These are phyloP conservation scores for Aphis craccivora DNA, from an alignment of 1,140 invertebrate species.

Conservation along the genomic window DNA sequence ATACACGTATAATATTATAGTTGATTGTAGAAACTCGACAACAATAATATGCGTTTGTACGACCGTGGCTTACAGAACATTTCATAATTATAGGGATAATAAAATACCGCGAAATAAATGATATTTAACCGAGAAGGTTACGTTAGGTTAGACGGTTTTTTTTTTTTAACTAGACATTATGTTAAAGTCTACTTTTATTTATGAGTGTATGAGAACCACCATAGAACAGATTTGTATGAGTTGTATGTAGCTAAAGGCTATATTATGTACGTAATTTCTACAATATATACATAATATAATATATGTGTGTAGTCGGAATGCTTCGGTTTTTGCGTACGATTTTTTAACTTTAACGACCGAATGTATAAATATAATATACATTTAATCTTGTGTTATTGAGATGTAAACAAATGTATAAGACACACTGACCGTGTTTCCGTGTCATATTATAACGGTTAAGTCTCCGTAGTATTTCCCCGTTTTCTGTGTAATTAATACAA, in stretches of 20 bases:
- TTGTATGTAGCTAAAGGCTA: neutral
- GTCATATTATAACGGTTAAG: no score
- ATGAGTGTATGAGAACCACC: neutral
- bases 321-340: neutral
- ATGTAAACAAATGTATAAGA: neutral
- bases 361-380: neutral
- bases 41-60: neutral
- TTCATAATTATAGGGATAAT: constrained; percentile 13
- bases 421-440: neutral
- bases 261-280: neutral
- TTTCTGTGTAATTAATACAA: neutral
- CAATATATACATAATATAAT: no score
- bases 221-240: neutral
- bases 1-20: neutral
- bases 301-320: neutral
- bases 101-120: neutral
- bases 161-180: neutral
- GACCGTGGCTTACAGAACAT: neutral
- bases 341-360: neutral
- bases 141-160: neutral
- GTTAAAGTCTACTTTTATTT: constrained; percentile 13
- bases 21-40: neutral
- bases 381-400: neutral
- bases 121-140: constrained; percentile 12
- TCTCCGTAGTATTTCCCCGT: neutral